These are phyloP conservation scores for Norana najaformis DNA, from an alignment of 2,888 invertebrate genomes.

Conservation along the genomic window DNA sequence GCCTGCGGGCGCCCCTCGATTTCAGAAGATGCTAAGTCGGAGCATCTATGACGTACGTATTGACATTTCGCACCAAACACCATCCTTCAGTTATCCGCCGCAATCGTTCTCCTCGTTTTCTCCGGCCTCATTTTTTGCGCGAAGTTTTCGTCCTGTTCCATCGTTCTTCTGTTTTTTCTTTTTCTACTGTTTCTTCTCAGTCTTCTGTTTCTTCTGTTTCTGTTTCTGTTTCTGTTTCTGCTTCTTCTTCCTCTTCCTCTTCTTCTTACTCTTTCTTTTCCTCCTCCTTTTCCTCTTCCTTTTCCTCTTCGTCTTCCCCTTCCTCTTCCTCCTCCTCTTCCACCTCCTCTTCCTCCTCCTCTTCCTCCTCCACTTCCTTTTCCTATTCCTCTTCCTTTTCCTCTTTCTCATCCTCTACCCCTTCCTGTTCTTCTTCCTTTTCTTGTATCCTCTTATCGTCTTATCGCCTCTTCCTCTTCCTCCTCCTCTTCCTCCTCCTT, in stretches of 20 bases:
- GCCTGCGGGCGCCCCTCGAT: not conserved
- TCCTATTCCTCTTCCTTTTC: not conserved
- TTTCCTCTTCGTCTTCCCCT: not conserved
- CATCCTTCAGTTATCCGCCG: not conserved
- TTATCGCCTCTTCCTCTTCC: not conserved
- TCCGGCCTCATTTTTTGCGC: not conserved
- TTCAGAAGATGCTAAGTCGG: not conserved
- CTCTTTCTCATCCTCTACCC: not conserved
- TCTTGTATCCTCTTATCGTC: not conserved
- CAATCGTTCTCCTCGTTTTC: not conserved
- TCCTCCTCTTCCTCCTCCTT: not conserved
- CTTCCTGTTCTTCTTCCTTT: not conserved
- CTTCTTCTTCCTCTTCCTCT: not conserved
- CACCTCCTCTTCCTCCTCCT: not conserved
- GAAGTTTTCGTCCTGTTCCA: not conserved
- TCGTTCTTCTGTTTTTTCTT: too few relatives aligned
- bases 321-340: not conserved
- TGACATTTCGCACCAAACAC: not conserved
- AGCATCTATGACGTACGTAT: not conserved
- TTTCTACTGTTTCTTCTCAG: not conserved
- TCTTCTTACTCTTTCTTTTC: not conserved
- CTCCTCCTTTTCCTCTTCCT: not conserved
- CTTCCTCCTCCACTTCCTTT: not conserved
- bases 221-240: not conserved
- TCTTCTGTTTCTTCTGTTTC: not conserved